Evolutionary conservation across 2,113 vertebrate species (phyloP).

Genomic region (Chlorodrepanis virens): DNA sequence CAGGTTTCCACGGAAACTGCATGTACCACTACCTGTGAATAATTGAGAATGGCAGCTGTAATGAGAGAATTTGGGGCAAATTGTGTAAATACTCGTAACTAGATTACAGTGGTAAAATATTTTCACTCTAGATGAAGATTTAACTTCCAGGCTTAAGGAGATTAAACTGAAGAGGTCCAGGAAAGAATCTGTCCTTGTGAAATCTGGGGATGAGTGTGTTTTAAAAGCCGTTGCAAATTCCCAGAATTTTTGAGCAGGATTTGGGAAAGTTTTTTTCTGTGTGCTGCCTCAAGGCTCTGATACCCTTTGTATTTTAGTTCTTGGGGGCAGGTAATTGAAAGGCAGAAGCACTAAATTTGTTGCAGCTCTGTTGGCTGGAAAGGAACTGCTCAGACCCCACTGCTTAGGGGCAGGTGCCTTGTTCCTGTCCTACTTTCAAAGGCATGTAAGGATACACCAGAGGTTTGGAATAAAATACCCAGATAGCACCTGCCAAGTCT

Average conservation of each 20-base stretch:
- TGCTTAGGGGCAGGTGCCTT: neutral
- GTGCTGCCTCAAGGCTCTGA: neutral
- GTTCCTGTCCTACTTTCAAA: neutral
- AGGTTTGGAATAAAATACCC: neutral
- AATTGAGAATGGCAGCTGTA: conserved; percentile 67
- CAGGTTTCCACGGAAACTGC: conserved; percentile 74
- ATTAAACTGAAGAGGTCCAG: conserved; percentile 59
- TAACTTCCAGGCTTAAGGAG: conserved; percentile 53
- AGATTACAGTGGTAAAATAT: conserved; percentile 67
- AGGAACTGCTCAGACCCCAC: neutral
- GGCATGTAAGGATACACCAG: neutral
- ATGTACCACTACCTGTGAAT: conserved; percentile 69
- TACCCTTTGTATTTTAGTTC: conserved; percentile 26
- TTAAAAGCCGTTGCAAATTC: conserved; percentile 32
- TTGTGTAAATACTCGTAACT: conserved; percentile 66
- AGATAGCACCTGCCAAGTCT: neutral
- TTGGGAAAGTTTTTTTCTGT: conserved; percentile 19
- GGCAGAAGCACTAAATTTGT: neutral
- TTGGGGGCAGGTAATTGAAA: neutral
- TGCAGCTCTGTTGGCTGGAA: neutral
- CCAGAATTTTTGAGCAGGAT: neutral
- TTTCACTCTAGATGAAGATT: conserved; percentile 59
- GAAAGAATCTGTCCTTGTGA: neutral
- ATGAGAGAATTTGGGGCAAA: conserved; percentile 65
- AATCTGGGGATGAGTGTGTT: conserved; percentile 8